Evolutionary conservation across 2,113 vertebrate genomes (phyloP), one percentile per base, ranked within the genome.

Genomic region (Leptobrachium leishanense): DNA sequence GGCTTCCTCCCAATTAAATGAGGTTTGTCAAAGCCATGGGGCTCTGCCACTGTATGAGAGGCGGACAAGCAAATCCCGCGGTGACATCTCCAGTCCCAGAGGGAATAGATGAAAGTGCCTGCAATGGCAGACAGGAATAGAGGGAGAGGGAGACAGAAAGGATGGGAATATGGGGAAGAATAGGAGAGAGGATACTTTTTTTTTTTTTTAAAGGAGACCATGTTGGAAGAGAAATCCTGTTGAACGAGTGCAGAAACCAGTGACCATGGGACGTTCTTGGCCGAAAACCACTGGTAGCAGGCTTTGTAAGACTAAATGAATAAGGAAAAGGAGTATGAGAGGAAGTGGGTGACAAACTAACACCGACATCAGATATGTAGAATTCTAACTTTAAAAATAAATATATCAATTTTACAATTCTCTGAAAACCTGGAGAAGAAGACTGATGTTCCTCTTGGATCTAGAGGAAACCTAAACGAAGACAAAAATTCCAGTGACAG

Each of bases 21-120:
- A 94, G 92, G 92, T 94, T 94, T 94, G 93, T 94, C 93, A 93
- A 93, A 94, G 92, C 93, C 92, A 93, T 92, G 86, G 92, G 93
- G 92, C 93, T 93, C 92, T 91, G 91, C 92, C 85, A 91, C 93
- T 89, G 91, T 91, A 79, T 88, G 90, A 91, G 87, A 87, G 70
- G 91, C 88, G 89, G 92, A 93, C 92, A 93, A 93, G 92, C 90
- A 91, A 90, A 93, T 93, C 91, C 92, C 89, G 90, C 90, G 92
- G 93, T 92, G 92, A 94, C 92, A 94, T 92, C 89, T 91, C 85
- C 68, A 92, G 87, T 93, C 90, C 92, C 91, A 72, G 87, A 91
- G 92, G 92, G 92, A 93, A 91, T 90, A 92, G 92, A 94, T 93
- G 91, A 94, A 93, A 93, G 90, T 87, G 85, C 86, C 81, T 75